A percentile compares a stretch with the other conserved stretches of the same genome.
Evolutionary conservation across 1,140 invertebrate genomes (phyloP).

Genomic region (Xylocopa sonorina): DNA sequence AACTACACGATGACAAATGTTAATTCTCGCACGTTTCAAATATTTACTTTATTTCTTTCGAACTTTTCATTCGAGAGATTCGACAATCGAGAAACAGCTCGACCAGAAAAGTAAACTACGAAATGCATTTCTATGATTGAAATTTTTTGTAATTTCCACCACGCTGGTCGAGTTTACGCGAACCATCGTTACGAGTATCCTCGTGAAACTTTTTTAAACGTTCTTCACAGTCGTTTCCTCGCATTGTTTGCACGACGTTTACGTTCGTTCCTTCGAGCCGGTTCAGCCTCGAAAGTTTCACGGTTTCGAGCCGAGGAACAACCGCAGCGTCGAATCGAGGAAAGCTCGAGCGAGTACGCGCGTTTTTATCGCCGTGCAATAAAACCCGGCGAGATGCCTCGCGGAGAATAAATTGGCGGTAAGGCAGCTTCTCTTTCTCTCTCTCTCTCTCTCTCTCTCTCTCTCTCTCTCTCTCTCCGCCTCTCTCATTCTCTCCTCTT

Average conservation of each 20-base stretch:
- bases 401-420: slow-evolving; percentile 46
- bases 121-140: no score
- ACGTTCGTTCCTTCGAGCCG: not conserved
- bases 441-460: no score
- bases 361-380: slow-evolving; percentile 33
- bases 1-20: no score
- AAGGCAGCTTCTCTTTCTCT: not conserved
- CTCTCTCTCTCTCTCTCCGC: no score
- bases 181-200: not conserved
- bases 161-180: no score
- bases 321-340: slow-evolving; percentile 2
- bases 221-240: not conserved
- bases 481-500: no score
- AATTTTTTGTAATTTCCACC: no score
- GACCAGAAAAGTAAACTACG: no score
- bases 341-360: not conserved
- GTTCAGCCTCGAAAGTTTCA: not conserved
- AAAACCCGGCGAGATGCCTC: slow-evolving; percentile 25
- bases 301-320: not conserved
- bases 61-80: no score
- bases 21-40: no score
- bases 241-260: not conserved
- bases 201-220: not conserved
- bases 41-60: no score
- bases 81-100: no score